Evolutionary conservation across 2,797 vertebrate species (phyloP), one percentile per base, ranked within the genome.

Genomic region (Anas bernieri): DNA sequence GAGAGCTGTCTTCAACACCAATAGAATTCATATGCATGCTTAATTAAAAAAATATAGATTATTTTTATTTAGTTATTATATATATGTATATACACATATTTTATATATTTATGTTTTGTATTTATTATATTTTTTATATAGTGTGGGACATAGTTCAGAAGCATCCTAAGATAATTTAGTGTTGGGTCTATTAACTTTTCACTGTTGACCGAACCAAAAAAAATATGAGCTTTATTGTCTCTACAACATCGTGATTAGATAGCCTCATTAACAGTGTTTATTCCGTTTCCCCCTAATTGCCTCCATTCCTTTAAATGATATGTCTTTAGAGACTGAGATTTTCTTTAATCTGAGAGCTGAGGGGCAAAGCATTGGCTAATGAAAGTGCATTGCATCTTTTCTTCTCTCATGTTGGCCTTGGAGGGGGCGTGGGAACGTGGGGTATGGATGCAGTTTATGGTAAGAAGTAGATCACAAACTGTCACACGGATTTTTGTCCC

Each of bases 211-310:
- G 50, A 78, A 46, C 11, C 25, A 41, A 39, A 26, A 77, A 77
- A 69, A 48, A 31, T 6, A 9, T n/a, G 37, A 78, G 55, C 20
- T 56, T 68, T 41, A 28, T 23, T 64, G 62, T 22, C 39, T 59
- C 37, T 30, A 20, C 23, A 46, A 54, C 10, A 6, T 45, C 55
- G 35, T 83, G 67, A 68, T 74, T 78, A 86, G 77, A 66, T 20
- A 66, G 18, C 73, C 56, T 83, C 78, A 59, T 83, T 83, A 83
- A 18, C 48, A 43, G 67, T 78, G 39, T 63, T 79, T 41, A 64
- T 59, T 43, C 21, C 46, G 22, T 39, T 86, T 83, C 39, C 63
- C 59, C 68, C 62, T 75, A 80, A 83, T 84, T 83, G 78, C 63
- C 30, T 80, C 69, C 59, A 58, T 62, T 72, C 33, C 13, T 75